These are phyloP conservation scores for Scolanthus callimorphus DNA, from an alignment of 92 coral and sea anemone species.

Conservation along the genomic window DNA sequence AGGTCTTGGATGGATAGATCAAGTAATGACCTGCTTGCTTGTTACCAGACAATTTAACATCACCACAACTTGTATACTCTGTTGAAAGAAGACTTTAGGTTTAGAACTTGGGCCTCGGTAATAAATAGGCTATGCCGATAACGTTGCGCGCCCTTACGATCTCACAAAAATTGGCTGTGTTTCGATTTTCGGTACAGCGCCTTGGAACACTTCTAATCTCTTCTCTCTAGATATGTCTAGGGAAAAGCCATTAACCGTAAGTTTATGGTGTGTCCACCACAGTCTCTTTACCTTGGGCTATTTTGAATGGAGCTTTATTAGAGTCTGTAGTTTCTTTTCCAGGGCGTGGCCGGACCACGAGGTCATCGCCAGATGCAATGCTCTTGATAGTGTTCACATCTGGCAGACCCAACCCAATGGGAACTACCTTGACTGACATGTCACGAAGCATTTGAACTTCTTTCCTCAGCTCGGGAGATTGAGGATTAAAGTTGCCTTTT, in stretches of 20 bases:
- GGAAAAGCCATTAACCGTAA: too few species aligned
- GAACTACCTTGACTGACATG: constrained; percentile 51
- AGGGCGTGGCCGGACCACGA: constrained; percentile 39
- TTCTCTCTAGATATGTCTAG: too few species aligned
- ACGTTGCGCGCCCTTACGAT: too few species aligned
- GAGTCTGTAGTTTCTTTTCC: constrained; percentile 23
- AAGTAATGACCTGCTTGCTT: constrained; percentile 85
- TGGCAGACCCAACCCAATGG: constrained; percentile 39
- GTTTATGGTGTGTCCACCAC: too few species aligned
- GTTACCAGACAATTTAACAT: constrained; percentile 72
- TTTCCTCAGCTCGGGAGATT: constrained; percentile 30
- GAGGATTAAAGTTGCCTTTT: constrained; percentile 36
- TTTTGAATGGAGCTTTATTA: constrained; percentile 24
- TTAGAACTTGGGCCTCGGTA: too few species aligned
- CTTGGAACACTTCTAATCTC: too few species aligned
- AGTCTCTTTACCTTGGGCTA: constrained; percentile 40
- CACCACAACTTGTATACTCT: constrained; percentile 79
- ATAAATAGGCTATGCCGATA: too few species aligned
- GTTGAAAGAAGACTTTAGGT: constrained; percentile 10
- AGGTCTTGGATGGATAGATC: constrained; percentile 60
- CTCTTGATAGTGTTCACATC: constrained; percentile 30
- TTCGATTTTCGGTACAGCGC: too few species aligned
- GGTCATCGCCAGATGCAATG: constrained; percentile 67
- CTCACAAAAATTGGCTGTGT: too few species aligned
- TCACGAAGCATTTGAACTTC: constrained; percentile 47